These are phyloP conservation scores for Drosophila acutilabella DNA, from an alignment of 2,888 invertebrate species.

Conservation along the genomic window DNA sequence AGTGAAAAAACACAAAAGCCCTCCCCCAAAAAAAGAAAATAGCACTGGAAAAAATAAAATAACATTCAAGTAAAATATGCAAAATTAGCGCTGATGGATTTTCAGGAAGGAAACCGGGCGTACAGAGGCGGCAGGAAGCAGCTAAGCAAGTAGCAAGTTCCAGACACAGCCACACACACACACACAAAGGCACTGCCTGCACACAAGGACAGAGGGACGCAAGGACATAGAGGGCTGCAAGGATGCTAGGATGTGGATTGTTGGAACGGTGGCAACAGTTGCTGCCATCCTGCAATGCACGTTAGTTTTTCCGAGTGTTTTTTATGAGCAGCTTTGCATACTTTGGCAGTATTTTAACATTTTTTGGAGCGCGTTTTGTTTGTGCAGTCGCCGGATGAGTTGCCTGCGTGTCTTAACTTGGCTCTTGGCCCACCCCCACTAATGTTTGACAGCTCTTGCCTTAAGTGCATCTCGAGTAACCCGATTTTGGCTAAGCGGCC, in stretches of 20 bases:
- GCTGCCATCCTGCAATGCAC: slow-evolving; percentile 63
- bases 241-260: not conserved
- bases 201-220: slow-evolving; percentile 5
- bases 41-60: slow-evolving; percentile 31
- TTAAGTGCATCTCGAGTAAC: slow-evolving; percentile 66
- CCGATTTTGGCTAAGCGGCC: slow-evolving; percentile 65
- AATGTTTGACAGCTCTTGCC: slow-evolving; percentile 18
- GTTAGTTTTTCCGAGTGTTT: slow-evolving; percentile 72
- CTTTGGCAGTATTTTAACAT: slow-evolving; percentile 78
- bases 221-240: not conserved
- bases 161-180: slow-evolving; percentile 47
- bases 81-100: slow-evolving; percentile 82
- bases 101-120: slow-evolving; percentile 75
- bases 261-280: slow-evolving; percentile 30
- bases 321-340: slow-evolving; percentile 81
- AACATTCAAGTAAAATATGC: slow-evolving; percentile 73
- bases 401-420: slow-evolving; percentile 15
- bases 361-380: slow-evolving; percentile 76
- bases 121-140: slow-evolving; percentile 65
- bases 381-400: slow-evolving; percentile 70
- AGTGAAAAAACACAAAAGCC: not conserved
- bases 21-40: slow-evolving; percentile 11
- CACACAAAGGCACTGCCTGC: slow-evolving; percentile 14
- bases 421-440: slow-evolving; percentile 12
- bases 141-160: slow-evolving; percentile 75